phyloP scores from a whole-genome alignment of 2,797 vertebrate genomes.

The Alfaro cultratus region DNA sequence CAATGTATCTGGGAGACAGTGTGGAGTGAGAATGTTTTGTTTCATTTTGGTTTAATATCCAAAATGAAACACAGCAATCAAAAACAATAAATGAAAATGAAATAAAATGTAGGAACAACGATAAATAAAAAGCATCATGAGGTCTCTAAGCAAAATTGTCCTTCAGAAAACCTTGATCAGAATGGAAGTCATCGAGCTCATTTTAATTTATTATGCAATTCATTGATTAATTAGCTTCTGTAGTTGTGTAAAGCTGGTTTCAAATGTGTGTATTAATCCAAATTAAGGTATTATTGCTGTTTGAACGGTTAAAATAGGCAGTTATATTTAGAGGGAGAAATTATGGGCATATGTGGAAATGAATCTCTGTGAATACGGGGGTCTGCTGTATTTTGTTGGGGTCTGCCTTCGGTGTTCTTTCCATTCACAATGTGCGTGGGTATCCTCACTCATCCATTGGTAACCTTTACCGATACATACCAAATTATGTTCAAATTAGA shows the following conservation, averaged over 20 bases:
- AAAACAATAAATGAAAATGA: too few species aligned
- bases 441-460: neutral
- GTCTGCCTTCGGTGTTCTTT: neutral
- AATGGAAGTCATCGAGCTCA: too few species aligned
- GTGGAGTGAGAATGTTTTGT: too few species aligned
- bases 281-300: neutral
- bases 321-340: neutral
- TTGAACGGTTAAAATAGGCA: neutral
- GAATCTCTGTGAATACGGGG: neutral
- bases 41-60: too few species aligned
- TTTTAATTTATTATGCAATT: too few species aligned
- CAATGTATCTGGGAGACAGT: too few species aligned
- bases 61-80: too few species aligned
- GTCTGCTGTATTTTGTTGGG: neutral
- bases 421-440: neutral
- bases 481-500: conserved; percentile 6
- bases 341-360: neutral
- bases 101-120: too few species aligned
- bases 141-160: too few species aligned
- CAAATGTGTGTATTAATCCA: neutral
- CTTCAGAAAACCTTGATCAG: too few species aligned
- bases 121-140: too few species aligned
- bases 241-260: neutral
- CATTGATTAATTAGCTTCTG: neutral
- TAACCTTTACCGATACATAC: neutral